Conservation (phyloP, 2,797 vertebrate species). For the Octomys mimax region DNA sequence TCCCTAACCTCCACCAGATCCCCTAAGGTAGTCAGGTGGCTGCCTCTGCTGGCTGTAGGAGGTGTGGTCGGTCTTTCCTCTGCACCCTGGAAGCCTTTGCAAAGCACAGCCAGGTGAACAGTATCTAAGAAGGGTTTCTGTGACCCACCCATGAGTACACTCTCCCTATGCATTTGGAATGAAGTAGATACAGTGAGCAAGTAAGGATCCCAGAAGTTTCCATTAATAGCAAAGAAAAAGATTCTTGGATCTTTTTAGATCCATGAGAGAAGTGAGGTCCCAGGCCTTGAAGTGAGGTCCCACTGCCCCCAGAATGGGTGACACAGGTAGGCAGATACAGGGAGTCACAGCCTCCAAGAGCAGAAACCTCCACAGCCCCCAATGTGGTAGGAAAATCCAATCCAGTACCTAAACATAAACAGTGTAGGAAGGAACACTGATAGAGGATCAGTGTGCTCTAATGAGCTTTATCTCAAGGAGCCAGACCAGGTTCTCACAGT, state of each 20-base stretch:
- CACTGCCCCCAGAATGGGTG: neutral
- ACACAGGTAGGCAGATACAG: neutral
- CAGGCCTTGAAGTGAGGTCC: neutral
- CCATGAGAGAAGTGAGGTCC: neutral
- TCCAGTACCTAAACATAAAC: neutral
- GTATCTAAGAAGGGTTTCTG: neutral
- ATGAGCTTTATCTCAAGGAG: neutral
- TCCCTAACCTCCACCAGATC: neutral
- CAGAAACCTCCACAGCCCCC: neutral
- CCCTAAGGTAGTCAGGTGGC: neutral
- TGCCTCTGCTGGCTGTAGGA: neutral
- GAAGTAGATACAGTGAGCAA: neutral
- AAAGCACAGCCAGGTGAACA: neutral
- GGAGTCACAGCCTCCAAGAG: neutral
- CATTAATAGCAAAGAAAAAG: neutral
- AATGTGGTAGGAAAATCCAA: neutral
- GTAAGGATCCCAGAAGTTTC: neutral
- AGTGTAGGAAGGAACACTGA: neutral
- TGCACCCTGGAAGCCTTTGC: neutral
- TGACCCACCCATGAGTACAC: neutral
- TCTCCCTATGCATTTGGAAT: neutral
- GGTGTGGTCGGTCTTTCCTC: neutral
- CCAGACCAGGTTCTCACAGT: neutral
- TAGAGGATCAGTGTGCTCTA: neutral
- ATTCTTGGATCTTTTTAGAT: neutral